Conservation (phyloP, 1,140 invertebrate species). For the Caenorhabditis tropicalis region DNA sequence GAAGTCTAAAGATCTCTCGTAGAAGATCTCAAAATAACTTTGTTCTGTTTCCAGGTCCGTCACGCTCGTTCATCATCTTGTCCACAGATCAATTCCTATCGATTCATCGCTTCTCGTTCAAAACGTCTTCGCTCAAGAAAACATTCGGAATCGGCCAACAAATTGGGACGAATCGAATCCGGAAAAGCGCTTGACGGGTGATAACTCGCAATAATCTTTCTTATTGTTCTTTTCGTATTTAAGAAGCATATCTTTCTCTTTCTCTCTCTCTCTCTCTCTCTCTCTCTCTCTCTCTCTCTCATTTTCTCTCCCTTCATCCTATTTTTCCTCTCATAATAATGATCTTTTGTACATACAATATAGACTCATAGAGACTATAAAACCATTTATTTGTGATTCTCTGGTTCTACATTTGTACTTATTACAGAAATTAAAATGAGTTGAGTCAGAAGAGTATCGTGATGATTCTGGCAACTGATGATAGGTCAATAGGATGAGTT, state of each 20-base stretch:
- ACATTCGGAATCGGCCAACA: conserved; percentile 34
- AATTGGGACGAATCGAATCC: conserved; percentile 30
- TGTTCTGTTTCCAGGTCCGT: conserved; percentile 36
- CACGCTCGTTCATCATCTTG: conserved; percentile 48
- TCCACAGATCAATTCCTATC: conserved; percentile 31
- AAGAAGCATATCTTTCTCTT: background rate
- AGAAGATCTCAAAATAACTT: no score
- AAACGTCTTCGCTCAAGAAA: conserved; percentile 18
- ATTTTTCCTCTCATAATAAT: background rate
- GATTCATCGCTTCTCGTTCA: conserved; percentile 20
- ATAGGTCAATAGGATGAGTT: no score
- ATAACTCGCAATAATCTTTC: conserved; percentile 2
- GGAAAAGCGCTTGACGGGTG: conserved; percentile 33
- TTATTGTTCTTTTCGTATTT: no score
- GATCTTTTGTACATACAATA: conserved; percentile 9
- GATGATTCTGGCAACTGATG: conserved; percentile 22
- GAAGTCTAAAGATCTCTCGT: no score
- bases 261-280: background rate
- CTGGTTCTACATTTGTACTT: background rate
- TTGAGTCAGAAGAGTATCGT: conserved; percentile 28
- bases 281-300: background rate
- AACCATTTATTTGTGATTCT: conserved; percentile 9
- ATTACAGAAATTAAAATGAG: conserved; percentile 25
- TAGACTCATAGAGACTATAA: conserved; percentile 33
- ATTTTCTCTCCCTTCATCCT: background rate